Conservation (phyloP, 2,113 vertebrate species). For the Aegotheles bennettii region DNA sequence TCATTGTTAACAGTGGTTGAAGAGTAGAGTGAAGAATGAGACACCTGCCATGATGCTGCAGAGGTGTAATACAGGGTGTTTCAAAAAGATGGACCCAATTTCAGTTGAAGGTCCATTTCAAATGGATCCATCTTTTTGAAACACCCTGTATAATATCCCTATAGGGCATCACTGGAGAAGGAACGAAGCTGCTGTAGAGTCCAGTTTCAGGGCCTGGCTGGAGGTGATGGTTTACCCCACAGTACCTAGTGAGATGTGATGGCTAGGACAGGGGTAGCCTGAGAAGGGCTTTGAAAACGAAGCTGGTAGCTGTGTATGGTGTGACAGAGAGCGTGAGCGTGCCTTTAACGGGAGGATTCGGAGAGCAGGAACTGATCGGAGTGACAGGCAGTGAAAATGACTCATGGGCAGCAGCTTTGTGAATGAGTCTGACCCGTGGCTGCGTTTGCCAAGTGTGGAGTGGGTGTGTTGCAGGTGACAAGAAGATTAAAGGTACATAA, state of each 20-base stretch:
- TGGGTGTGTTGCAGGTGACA: neutral
- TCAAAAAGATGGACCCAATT: too few species aligned
- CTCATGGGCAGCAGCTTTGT: rapidly evolving
- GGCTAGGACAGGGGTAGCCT: neutral
- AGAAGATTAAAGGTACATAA: neutral
- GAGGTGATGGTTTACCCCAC: neutral
- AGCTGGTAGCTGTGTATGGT: neutral
- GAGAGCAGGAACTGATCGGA: neutral
- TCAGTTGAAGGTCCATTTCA: too few species aligned
- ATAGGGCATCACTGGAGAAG: neutral
- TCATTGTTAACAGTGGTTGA: neutral
- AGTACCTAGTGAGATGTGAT: neutral
- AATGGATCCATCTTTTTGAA: too few species aligned
- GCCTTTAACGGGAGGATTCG: rapidly evolving
- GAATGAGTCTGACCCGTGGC: rapidly evolving
- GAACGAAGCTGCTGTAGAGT: neutral
- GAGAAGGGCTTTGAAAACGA: neutral
- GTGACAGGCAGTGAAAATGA: neutral
- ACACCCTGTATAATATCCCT: neutral
- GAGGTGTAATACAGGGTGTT: neutral
- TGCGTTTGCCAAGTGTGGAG: neutral
- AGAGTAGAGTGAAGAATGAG: neutral
- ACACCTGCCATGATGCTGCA: neutral
- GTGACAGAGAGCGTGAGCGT: rapidly evolving
- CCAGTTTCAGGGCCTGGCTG: neutral